These are phyloP conservation scores for Lepus townsendii DNA, from an alignment of 2,797 vertebrate genomes.

Conservation along the genomic window DNA sequence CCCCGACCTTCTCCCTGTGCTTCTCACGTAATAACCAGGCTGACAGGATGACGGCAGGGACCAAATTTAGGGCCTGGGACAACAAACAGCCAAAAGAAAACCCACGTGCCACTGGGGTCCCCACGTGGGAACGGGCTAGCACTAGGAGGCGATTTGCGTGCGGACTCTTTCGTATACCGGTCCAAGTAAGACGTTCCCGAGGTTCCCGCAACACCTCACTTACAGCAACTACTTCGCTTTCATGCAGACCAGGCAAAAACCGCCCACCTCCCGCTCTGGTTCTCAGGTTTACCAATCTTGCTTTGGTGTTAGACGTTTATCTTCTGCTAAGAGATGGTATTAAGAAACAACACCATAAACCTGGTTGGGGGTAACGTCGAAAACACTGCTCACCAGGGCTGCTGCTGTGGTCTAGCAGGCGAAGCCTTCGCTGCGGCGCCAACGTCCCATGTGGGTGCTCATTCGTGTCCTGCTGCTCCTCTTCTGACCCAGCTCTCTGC, in stretches of 20 bases:
- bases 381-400: neutral
- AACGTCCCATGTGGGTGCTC: too few relatives aligned
- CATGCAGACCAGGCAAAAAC: neutral
- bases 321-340: neutral
- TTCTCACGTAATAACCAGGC: neutral
- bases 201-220: neutral
- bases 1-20: neutral
- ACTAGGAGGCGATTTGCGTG: accelerated
- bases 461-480: too few relatives aligned
- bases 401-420: too few relatives aligned
- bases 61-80: neutral
- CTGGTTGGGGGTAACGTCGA: neutral
- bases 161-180: too few relatives aligned
- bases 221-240: neutral
- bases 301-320: neutral
- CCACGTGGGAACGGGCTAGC: too few relatives aligned
- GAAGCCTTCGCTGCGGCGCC: too few relatives aligned
- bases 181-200: neutral
- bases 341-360: neutral
- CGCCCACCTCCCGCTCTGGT: neutral
- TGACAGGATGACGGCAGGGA: neutral
- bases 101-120: neutral
- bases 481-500: too few relatives aligned
- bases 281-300: neutral
- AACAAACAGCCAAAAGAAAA: neutral